phyloP scores from a whole-genome alignment of 2,888 invertebrate species.

The Microctonus hyperodae region DNA sequence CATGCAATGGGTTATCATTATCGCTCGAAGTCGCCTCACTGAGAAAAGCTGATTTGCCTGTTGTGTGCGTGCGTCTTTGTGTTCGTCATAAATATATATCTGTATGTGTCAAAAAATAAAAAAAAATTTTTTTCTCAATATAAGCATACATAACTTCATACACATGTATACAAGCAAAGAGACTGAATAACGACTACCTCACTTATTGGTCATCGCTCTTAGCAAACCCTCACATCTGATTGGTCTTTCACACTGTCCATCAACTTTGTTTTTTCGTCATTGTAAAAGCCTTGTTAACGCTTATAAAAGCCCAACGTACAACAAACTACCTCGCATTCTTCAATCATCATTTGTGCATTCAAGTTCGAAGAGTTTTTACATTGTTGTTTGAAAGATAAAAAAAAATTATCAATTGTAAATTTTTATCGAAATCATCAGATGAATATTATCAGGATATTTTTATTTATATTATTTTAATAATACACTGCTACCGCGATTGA shows the following conservation, averaged over 20 bases:
- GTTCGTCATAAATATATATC: too few relatives aligned
- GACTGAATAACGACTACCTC: constrained; percentile 7
- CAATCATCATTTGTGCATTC: not conserved
- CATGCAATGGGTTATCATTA: constrained; percentile 45
- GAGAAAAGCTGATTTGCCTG: constrained; percentile 1
- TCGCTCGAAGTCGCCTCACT: constrained; percentile 15
- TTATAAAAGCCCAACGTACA: constrained; percentile 31
- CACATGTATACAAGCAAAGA: not conserved
- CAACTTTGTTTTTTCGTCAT: constrained; percentile 36
- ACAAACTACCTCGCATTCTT: constrained; percentile 14
- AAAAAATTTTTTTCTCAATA: too few relatives aligned
- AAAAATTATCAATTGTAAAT: not conserved
- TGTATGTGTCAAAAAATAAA: too few relatives aligned
- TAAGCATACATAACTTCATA: too few relatives aligned
- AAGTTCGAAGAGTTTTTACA: not conserved
- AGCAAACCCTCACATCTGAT: constrained; percentile 38
- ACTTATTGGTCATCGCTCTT: constrained; percentile 42
- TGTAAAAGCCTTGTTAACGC: constrained; percentile 25
- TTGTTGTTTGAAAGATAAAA: too few relatives aligned
- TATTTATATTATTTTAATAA: too few relatives aligned
- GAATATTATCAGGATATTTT: too few relatives aligned
- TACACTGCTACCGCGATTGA: not conserved
- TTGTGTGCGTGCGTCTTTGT: not conserved
- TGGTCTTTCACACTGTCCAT: constrained; percentile 37
- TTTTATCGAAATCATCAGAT: too few relatives aligned